Conservation (phyloP, 2,888 invertebrate genomes). For the Eustalomyia histrio region DNA sequence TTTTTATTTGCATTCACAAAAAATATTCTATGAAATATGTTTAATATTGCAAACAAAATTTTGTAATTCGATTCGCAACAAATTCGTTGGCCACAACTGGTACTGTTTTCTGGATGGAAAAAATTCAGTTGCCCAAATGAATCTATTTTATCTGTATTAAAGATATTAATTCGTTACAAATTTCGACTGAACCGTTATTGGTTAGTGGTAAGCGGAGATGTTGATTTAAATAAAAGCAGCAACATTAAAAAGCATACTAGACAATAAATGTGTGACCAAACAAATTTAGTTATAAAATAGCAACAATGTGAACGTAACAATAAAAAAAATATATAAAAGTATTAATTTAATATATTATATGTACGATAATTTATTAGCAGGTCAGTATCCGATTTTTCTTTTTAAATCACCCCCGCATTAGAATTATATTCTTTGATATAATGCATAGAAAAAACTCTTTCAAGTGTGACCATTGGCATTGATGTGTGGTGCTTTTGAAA, state of each 20-base stretch:
- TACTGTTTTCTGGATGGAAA: no score
- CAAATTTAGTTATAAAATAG: conserved; percentile 23
- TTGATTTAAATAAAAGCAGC: conserved; percentile 25
- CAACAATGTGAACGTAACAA: conserved; percentile 35
- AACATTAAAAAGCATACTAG: conserved; percentile 5
- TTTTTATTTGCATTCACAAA: no score
- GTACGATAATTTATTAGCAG: conserved; percentile 62
- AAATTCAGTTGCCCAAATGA: no score
- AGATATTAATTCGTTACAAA: background rate
- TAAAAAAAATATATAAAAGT: conserved; percentile 47
- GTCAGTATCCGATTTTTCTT: conserved; percentile 46
- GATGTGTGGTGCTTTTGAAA: conserved; percentile 28
- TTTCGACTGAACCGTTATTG: background rate
- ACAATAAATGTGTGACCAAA: conserved; percentile 41
- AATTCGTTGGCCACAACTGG: no score
- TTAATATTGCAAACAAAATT: no score
- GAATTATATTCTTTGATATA: background rate
- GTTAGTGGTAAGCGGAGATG: background rate
- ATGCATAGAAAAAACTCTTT: conserved; percentile 5
- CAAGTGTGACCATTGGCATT: conserved; percentile 43
- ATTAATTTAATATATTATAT: conserved; percentile 64
- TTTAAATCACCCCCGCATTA: background rate
- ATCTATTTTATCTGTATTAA: no score
- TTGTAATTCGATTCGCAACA: no score
- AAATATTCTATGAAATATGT: no score